Evolutionary conservation across 2,888 invertebrate genomes (phyloP), one percentile per base, ranked within the genome.

Genomic region (Drosophila pegasa): DNA sequence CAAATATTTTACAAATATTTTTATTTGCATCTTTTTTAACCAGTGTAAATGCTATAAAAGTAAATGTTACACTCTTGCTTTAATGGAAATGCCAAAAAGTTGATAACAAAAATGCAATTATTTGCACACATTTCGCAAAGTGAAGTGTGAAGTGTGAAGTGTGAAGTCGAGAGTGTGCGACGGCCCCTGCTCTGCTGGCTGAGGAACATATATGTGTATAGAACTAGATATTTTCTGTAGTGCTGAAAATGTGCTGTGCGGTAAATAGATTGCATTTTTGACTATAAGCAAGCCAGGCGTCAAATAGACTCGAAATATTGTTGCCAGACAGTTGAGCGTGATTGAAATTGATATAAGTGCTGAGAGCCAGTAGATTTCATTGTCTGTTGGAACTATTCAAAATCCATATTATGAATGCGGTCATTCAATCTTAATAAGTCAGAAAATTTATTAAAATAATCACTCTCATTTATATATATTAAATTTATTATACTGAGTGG

Each of bases 1-100:
- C 68, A 83, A 80, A 66, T 73, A 38, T 38, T 38, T 52, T 18
- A 18, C 7, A 47, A 14, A 47, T 47, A 29, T 29, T 20, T 48
- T 14, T 47, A 14, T 16, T 27, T 14, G 8, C 22, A 14, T 4
- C 10, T 25, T 22, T 45, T 16, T 7, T n/a, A 9, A 2, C 7
- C 2, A 1, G 16, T 6, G 6, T 18, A 6, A 27, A 27, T 27
- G 7, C 27, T 45, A 29, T 45, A 3, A 29, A 29, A 27, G 43
- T 45, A 45, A 45, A 29, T 12, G 16, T 27, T 27, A 18, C 45
- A 27, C 12, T 10, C 27, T 45, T 27, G 16, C 27, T 45, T 18
- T 29, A 29, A 45, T 45, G 45, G 12, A 45, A 27, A 16, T 45
- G 27, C 45, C 45, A 27, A 16, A 43, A 43, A n/a, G n/a, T 9